Base-by-base conservation (phyloP, 2,888 invertebrate species). In the Thereva nobilitata region DNA sequence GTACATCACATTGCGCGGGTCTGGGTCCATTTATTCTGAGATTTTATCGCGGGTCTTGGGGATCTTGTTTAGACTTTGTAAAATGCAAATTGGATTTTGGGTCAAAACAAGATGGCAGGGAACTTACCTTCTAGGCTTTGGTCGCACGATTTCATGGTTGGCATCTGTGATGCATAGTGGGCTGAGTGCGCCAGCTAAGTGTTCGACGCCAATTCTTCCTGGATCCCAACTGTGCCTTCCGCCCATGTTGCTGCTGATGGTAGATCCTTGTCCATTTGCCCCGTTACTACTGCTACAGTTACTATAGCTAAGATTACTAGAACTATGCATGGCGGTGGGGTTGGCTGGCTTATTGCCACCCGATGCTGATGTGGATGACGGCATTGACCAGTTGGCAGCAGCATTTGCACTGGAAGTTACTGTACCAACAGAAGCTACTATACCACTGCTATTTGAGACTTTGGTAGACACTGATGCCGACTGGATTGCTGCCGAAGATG, bases 121-220 rank as follows among this genome's bases (percentile, higher is more conserved):
- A 38, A 54, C 78, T 82, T 82, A 92, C 92, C 93, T 88, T 79
- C 93, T 86, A 7, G 93, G 92, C 79, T 93, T 93, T 8, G 93
- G 93, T 71, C 92, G 84, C 71, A 93, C 86, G 76, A 93, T 93
- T 82, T 93, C 92, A 82, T 93, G 92, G 74, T 89, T 90, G 73
- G 89, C 88, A 79, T 88, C 88, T 59, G 87, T 86, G 74, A 87
- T 87, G 77, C 87, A 87, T 67, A 87, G 82, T 67, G 86, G 87
- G 75, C 87, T 86, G 68, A 87, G 79, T 40, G 87, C 86, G 69
- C 86, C 86, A 53, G 85, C 85, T 73, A 86, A 82, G 76, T 86
- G 85, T 74, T 86, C 86, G 67, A 85, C 83, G 72, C 84, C 84
- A 70, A 80, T 74, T 68, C 79, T 78, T 72, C 80, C 81, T 41